Evolutionary conservation across 2,888 invertebrate genomes (phyloP), one percentile per base, ranked within the genome.

Genomic region (Anodontia alba): DNA sequence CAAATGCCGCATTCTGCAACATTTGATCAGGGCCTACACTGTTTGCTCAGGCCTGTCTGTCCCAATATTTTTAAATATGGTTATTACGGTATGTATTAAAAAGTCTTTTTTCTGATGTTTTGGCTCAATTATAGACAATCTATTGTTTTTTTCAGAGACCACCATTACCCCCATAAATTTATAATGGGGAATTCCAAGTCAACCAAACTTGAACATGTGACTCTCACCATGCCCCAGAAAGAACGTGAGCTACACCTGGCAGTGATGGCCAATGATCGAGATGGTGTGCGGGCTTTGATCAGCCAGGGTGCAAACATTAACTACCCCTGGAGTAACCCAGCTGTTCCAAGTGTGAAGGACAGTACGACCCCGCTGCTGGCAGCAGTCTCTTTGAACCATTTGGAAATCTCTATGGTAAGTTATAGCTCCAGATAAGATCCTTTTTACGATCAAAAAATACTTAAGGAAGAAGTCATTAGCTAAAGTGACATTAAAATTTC

Each of bases 321-420:
- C 88, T 94, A 94, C 87, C 94, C 94, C 0, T 95, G 95, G 94
- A 92, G 92, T 76, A 94, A 94, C 79, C 92, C 94, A 10, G 91
- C 93, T 42, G 93, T 94, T 15, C 94, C 94, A n/a, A 94, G 94
- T 88, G 92, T 95, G 26, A 95, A 95, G 83, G 95, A 95, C 85
- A 95, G 95, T 66, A 94, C 93, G 33, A 95, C 95, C 8, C 94
- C 95, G 3, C 89, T 95, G n/a, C 90, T 94, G 76, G 94, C 94
- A 83, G 95, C 95, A 26, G 94, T 95, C 12, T 94, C 94, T 0
- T 90, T 95, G 31, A 95, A 95, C 86, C 94, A 95, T 88, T 92
- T 92, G 51, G 93, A 93, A 78, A 93, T 95, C 62, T 93, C 93
- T 46, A 91, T 93, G 91, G 95, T 94, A 85, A 74, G 66, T 76